Conservation (phyloP, 2,888 invertebrate genomes). For the Cosmia trapezina region DNA sequence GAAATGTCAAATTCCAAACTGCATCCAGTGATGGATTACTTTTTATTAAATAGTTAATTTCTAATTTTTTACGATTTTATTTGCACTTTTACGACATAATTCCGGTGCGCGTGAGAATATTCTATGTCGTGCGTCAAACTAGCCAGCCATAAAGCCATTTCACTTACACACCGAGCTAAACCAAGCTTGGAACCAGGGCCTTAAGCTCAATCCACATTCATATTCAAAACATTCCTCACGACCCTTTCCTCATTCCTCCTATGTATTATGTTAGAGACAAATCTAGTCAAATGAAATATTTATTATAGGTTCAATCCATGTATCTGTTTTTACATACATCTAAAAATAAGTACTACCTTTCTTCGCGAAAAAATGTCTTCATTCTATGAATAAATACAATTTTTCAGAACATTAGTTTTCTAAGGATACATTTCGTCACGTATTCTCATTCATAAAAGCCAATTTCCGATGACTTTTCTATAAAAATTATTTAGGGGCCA, state of each 20-base stretch:
- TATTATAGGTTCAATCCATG: not conserved
- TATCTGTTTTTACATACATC: not conserved
- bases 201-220: not conserved
- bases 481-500: constrained; percentile 6
- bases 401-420: not conserved
- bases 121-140: no score
- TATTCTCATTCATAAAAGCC: constrained; percentile 8
- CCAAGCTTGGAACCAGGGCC: no score
- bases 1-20: no score
- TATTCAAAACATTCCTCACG: no score
- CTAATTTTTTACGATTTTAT: no score
- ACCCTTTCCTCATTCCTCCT: no score
- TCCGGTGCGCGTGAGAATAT: no score
- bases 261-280: not conserved
- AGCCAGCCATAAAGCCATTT: no score
- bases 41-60: no score
- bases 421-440: not conserved
- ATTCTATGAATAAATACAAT: not conserved
- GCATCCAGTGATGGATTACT: no score
- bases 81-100: no score
- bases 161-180: no score
- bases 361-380: not conserved
- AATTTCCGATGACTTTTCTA: not conserved
- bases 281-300: not conserved
- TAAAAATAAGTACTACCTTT: not conserved